Evolutionary conservation across 2,113 vertebrate genomes (phyloP).

Genomic region (Peromyscus maniculatus): DNA sequence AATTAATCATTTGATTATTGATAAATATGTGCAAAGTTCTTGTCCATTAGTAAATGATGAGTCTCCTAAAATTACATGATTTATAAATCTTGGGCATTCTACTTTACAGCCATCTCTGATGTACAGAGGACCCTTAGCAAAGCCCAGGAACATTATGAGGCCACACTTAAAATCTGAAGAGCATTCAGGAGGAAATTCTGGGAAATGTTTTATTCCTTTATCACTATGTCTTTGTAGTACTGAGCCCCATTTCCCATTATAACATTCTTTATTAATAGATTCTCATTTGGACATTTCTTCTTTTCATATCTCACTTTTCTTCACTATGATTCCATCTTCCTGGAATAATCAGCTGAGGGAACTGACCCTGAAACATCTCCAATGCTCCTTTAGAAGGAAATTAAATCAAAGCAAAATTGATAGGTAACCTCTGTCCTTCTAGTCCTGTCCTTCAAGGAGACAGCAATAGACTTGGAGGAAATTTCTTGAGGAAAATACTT

Average conservation of each 20-base stretch:
- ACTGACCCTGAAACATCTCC: background rate
- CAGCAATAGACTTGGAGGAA: background rate
- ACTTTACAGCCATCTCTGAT: background rate
- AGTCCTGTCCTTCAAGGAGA: background rate
- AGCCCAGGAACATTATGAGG: background rate
- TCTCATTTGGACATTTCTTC: background rate
- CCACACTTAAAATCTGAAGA: background rate
- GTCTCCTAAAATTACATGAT: background rate
- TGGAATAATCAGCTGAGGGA: background rate
- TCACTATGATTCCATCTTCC: background rate
- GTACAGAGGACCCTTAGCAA: background rate
- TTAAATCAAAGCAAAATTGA: constrained; percentile 1
- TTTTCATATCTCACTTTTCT: background rate
- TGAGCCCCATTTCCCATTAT: background rate
- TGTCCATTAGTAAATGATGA: background rate
- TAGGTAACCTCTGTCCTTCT: background rate
- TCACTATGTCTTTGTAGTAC: background rate
- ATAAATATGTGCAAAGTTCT: background rate
- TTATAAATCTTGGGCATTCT: background rate
- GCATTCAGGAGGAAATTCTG: background rate
- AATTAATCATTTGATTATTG: background rate
- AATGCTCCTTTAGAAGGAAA: background rate
- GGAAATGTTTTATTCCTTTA: background rate
- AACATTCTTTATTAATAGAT: background rate
- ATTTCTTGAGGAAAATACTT: background rate